phyloP scores from a whole-genome alignment of 2,797 vertebrate species.

The Cossypha heuglini region DNA sequence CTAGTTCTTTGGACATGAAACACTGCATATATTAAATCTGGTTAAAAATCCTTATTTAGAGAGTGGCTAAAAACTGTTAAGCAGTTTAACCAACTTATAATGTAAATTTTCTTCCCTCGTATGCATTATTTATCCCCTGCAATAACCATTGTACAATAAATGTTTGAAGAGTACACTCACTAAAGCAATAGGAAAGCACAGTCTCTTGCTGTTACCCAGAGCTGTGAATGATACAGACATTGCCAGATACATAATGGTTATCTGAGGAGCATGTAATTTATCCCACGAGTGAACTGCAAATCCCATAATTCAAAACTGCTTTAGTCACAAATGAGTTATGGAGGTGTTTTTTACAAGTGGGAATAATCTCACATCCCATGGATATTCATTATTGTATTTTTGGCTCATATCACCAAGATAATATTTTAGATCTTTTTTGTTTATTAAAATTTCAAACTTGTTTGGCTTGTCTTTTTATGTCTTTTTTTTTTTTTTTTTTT shows the following conservation, averaged over 20 bases:
- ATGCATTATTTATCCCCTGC: constrained; percentile 78
- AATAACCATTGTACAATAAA: constrained; percentile 42
- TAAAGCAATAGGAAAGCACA: constrained; percentile 48
- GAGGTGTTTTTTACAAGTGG: constrained; percentile 46
- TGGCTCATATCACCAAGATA: not conserved
- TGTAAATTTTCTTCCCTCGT: constrained; percentile 75
- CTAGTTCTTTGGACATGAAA: constrained; percentile 83
- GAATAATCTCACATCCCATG: constrained; percentile 30
- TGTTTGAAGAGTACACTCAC: constrained; percentile 39
- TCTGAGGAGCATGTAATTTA: constrained; percentile 57
- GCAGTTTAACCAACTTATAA: constrained; percentile 82
- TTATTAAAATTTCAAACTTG: constrained; percentile 25
- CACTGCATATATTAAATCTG: constrained; percentile 84
- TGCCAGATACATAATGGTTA: constrained; percentile 58
- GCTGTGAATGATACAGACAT: constrained; percentile 42
- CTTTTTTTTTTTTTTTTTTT: not conserved
- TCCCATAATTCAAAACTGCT: constrained; percentile 44
- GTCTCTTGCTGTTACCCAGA: constrained; percentile 47
- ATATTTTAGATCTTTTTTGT: not conserved
- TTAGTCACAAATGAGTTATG: constrained; percentile 56
- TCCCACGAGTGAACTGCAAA: constrained; percentile 42
- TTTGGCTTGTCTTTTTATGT: not conserved
- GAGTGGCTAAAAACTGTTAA: constrained; percentile 84
- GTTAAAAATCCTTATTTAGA: constrained; percentile 86
- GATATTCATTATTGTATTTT: constrained; percentile 48